Evolutionary conservation across 2,113 vertebrate genomes (phyloP).

Genomic region (Caloenas nicobarica): DNA sequence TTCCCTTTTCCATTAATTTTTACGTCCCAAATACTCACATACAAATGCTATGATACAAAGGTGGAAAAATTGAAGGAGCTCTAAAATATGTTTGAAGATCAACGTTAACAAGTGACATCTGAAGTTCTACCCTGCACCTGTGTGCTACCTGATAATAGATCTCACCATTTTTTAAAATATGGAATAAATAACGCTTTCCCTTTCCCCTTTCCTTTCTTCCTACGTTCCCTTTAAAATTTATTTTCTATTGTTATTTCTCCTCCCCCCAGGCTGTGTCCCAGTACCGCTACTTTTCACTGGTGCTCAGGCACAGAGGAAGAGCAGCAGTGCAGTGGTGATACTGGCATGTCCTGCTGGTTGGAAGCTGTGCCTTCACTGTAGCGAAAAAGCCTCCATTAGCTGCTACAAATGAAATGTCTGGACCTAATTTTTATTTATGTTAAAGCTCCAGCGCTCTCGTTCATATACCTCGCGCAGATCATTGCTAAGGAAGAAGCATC

Average conservation of each 20-base stretch:
- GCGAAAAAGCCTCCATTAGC: not conserved
- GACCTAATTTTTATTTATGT: not conserved
- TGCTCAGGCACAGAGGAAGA: not conserved
- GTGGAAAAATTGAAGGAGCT: not conserved
- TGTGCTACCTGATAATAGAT: not conserved
- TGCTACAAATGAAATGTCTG: not conserved
- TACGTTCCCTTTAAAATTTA: not conserved
- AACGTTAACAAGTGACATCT: not conserved
- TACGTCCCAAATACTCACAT: not conserved
- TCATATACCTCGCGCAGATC: not conserved
- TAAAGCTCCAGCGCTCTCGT: not conserved
- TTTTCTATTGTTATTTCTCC: not conserved
- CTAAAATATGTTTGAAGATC: not conserved
- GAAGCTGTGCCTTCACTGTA: not conserved
- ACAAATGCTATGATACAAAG: not conserved
- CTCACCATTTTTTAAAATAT: not conserved
- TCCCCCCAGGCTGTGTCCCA: not conserved
- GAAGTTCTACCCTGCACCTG: not conserved
- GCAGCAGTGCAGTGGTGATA: fast-evolving
- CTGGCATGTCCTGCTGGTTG: not conserved
- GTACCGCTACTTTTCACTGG: not conserved
- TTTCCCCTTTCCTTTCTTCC: not conserved
- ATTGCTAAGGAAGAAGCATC: not conserved
- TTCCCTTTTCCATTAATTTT: not conserved
- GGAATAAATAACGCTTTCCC: not conserved